These are phyloP conservation scores for Myrmecobius fasciatus DNA, from an alignment of 2,113 vertebrate genomes.

Conservation along the genomic window DNA sequence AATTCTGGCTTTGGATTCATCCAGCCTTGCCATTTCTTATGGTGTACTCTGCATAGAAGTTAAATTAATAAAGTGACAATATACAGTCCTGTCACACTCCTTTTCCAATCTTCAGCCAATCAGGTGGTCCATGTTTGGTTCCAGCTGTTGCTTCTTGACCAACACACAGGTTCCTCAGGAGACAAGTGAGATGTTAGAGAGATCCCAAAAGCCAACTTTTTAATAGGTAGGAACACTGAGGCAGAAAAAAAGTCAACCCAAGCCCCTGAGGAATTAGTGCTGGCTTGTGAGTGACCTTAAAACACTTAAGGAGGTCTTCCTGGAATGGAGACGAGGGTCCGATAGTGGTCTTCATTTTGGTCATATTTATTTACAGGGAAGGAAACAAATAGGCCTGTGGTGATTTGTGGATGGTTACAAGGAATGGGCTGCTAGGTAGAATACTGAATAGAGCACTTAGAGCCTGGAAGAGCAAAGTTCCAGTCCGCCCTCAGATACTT, in stretches of 20 bases:
- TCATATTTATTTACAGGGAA: neutral
- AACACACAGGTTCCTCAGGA: neutral
- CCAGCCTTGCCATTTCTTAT: neutral
- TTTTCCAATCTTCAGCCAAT: neutral
- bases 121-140: neutral
- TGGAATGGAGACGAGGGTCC: neutral
- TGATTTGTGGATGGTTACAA: neutral
- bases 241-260: neutral
- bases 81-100: neutral
- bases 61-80: neutral
- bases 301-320: neutral
- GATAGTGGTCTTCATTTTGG: neutral
- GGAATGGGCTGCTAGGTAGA: neutral
- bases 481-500: neutral
- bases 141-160: neutral
- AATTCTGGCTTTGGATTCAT: neutral
- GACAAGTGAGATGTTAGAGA: neutral
- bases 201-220: neutral
- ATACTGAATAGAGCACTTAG: neutral
- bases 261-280: neutral
- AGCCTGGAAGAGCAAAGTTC: neutral
- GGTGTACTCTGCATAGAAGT: neutral
- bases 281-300: neutral
- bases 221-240: neutral
- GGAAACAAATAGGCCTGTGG: neutral